Evolutionary conservation across 2,113 vertebrate genomes (phyloP).

Genomic region (Ardeotis arabs): DNA sequence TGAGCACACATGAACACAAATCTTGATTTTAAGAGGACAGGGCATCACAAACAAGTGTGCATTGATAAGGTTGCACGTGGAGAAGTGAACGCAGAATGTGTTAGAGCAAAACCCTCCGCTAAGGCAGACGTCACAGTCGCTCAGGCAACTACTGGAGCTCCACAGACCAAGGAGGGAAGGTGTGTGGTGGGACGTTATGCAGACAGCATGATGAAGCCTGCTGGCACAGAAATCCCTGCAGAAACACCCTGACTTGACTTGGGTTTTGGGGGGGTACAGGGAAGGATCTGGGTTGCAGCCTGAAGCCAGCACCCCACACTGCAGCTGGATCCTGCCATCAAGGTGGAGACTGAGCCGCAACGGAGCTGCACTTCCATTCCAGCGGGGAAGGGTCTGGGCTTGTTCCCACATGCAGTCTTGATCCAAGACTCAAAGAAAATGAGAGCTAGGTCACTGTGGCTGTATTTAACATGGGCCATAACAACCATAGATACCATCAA

Average conservation of each 20-base stretch:
- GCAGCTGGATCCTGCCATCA: not conserved
- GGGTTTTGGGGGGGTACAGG: not conserved
- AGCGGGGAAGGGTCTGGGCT: not conserved
- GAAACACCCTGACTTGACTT: not conserved
- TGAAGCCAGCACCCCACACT: not conserved
- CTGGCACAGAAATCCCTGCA: not conserved
- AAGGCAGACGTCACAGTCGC: not conserved
- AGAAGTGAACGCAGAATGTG: rapidly evolving
- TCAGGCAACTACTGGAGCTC: not conserved
- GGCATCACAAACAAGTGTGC: not conserved
- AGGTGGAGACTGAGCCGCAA: not conserved
- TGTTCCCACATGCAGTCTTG: not conserved
- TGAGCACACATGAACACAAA: not conserved
- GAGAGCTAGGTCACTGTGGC: not conserved
- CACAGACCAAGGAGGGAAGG: not conserved
- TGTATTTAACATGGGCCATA: not conserved
- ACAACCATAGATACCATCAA: not conserved
- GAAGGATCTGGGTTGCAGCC: not conserved
- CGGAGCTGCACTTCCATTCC: not conserved
- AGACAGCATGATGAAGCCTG: not conserved
- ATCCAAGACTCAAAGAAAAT: not conserved
- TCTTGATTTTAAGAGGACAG: not conserved
- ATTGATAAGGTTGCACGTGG: not conserved
- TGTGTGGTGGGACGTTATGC: not conserved
- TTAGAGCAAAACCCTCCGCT: not conserved